Percentiles rank a stretch among this genome's conserved stretches.
Evolutionary conservation across 2,888 invertebrate genomes (phyloP).

Genomic region (Drosophila affinis): DNA sequence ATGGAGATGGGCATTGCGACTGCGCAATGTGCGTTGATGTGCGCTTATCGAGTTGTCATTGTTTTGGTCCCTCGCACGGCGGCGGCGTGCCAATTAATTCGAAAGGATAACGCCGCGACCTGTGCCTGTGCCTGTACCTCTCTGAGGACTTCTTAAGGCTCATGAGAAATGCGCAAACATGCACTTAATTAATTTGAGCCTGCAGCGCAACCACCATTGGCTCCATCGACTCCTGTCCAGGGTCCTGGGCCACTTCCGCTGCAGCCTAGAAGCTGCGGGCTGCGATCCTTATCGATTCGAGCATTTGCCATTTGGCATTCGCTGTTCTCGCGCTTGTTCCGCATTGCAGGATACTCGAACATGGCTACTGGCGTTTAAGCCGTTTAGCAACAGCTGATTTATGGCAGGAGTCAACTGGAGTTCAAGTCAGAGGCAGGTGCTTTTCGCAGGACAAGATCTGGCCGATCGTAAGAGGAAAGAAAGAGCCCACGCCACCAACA

Average conservation of each 20-base stretch:
- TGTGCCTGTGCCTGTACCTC: too few species aligned
- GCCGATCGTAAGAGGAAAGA: too few species aligned
- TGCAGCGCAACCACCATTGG: slow-evolving; percentile 41
- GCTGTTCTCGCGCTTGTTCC: slow-evolving; percentile 65
- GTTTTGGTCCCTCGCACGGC: slow-evolving; percentile 54
- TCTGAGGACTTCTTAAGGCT: slow-evolving; percentile 2
- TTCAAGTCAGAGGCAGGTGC: slow-evolving; percentile 51
- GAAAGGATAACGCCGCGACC: slow-evolving; percentile 35
- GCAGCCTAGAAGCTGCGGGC: slow-evolving; percentile 60
- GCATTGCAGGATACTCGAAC: slow-evolving; percentile 35
- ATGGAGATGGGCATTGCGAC: slow-evolving; percentile 6
- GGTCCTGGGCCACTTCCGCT: slow-evolving; percentile 41
- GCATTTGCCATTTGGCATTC: slow-evolving; percentile 44
- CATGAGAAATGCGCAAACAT: slow-evolving; percentile 66
- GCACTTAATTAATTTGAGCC: slow-evolving; percentile 74
- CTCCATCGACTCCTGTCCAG: slow-evolving; percentile 3
- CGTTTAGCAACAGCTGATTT: slow-evolving; percentile 67
- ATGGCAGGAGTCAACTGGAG: slow-evolving; percentile 37
- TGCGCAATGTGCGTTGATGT: slow-evolving; percentile 76
- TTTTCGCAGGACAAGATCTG: neutral
- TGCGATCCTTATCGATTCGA: slow-evolving; percentile 57
- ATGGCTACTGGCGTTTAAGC: slow-evolving; percentile 73
- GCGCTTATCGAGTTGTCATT: slow-evolving; percentile 82
- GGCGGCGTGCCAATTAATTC: slow-evolving; percentile 61
- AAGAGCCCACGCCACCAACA: slow-evolving; percentile 47